Percentiles rank a stretch among this genome's conserved stretches.
Conservation (phyloP, 2,888 invertebrate species). For the Caenorhabditis becei region DNA sequence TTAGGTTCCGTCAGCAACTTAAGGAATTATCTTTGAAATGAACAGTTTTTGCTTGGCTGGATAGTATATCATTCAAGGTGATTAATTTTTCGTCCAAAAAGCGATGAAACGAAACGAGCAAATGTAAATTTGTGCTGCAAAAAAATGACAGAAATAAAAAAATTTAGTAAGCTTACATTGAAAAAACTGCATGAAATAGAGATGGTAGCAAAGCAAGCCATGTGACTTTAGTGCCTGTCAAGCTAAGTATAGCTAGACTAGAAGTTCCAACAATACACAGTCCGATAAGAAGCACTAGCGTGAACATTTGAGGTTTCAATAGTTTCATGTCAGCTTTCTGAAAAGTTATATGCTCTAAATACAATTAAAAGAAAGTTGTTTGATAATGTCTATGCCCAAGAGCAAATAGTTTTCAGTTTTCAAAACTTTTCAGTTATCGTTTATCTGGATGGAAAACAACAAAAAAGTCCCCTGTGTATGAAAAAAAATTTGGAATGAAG, state of each 20-base stretch:
- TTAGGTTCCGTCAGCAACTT: not conserved
- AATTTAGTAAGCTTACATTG: slow-evolving; percentile 14
- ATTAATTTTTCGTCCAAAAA: slow-evolving; percentile 66
- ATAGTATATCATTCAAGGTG: slow-evolving; percentile 57
- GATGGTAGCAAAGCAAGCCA: slow-evolving; percentile 50
- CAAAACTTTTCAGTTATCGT: too few relatives aligned
- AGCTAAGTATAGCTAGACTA: slow-evolving; percentile 54
- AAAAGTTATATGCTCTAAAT: not conserved
- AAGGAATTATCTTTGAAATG: slow-evolving; percentile 68
- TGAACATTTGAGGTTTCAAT: slow-evolving; percentile 64
- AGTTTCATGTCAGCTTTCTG: slow-evolving; percentile 36
- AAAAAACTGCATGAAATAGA: slow-evolving; percentile 45
- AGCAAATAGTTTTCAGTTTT: too few relatives aligned
- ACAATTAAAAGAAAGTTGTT: too few relatives aligned
- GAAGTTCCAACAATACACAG: slow-evolving; percentile 57
- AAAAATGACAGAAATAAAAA: too few relatives aligned
- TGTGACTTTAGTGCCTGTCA: slow-evolving; percentile 54
- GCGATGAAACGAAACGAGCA: slow-evolving; percentile 60
- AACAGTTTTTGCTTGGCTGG: slow-evolving; percentile 67
- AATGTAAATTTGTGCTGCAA: slow-evolving; percentile 64
- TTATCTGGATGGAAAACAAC: too few relatives aligned
- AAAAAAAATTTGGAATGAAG: too few relatives aligned
- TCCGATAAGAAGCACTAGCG: slow-evolving; percentile 62
- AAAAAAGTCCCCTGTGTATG: too few relatives aligned
- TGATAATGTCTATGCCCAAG: too few relatives aligned